Evolutionary conservation across 2,113 vertebrate genomes (phyloP).

Genomic region (Isichthys henryi): DNA sequence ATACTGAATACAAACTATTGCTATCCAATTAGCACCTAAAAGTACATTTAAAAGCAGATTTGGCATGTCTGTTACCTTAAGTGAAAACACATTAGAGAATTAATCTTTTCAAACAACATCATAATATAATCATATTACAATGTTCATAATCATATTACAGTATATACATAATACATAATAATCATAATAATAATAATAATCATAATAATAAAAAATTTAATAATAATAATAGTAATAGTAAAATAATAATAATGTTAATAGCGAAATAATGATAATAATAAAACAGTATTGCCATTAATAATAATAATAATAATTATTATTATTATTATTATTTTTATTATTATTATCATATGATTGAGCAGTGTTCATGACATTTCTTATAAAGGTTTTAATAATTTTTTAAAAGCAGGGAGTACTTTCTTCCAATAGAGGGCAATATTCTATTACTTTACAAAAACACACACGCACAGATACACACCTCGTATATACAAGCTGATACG

Average conservation of each 20-base stretch:
- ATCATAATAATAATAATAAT: no score
- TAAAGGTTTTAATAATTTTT: background rate
- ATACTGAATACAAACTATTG: conserved; percentile 70
- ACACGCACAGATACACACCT: conserved; percentile 22
- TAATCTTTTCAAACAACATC: conserved; percentile 7
- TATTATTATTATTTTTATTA: no score
- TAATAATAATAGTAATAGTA: no score
- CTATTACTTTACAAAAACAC: conserved; percentile 52
- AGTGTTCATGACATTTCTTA: background rate
- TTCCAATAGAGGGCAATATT: conserved; percentile 72
- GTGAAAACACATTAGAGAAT: conserved; percentile 39
- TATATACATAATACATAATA: background rate
- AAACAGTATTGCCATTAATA: no score
- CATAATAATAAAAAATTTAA: no score
- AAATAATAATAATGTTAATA: no score
- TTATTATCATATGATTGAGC: background rate
- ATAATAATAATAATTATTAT: background rate
- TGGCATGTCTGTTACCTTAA: conserved; percentile 52
- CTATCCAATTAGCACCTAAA: conserved; percentile 73
- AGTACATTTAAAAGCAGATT: conserved; percentile 62
- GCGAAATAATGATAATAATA: no score
- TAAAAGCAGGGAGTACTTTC: conserved; percentile 44
- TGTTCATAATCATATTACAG: no score
- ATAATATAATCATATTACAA: background rate
- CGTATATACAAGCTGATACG: background rate